phyloP scores from a whole-genome alignment of 2,113 vertebrate species.

The Toxostoma redivivum region DNA sequence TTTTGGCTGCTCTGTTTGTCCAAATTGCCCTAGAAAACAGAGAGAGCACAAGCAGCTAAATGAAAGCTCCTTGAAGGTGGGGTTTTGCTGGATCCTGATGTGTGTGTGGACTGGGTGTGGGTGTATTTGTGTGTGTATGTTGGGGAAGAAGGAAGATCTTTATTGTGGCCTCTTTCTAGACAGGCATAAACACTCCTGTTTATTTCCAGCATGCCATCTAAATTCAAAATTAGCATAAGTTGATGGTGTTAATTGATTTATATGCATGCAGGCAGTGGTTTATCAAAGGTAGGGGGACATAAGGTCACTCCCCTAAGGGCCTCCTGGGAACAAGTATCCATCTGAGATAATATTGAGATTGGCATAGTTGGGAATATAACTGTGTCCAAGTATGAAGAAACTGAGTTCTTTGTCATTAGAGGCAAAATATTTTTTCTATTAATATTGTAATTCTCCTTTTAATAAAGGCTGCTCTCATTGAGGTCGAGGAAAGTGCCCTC shows the following conservation, averaged over 20 bases:
- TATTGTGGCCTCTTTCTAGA: conserved; percentile 7
- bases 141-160: neutral
- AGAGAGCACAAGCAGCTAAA: neutral
- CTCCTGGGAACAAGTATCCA: conserved; percentile 36
- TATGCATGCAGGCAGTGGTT: conserved; percentile 39
- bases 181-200: neutral
- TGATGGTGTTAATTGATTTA: conserved; percentile 57
- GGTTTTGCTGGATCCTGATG: fast-evolving
- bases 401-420: conserved; percentile 57
- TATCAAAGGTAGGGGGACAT: conserved; percentile 39
- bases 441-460: conserved; percentile 70
- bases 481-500: neutral
- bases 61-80: neutral
- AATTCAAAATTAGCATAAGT: conserved; percentile 42
- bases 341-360: conserved; percentile 42
- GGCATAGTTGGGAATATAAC: conserved; percentile 39
- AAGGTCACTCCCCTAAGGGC: neutral
- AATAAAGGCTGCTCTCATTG: neutral
- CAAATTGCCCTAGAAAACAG: neutral
- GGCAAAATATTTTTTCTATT: conserved; percentile 66
- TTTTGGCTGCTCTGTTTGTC: conserved; percentile 2
- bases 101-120: neutral
- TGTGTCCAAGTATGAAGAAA: conserved; percentile 39
- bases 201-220: conserved; percentile 15
- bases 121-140: neutral